Conservation (phyloP, 2,113 vertebrate species). For the rabbit (Oryctolagus cuniculus) region mOryCun1.1 NC_091441.1:117994001-117994500, state of each 20-base stretch:
- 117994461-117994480: slow-evolving; percentile 66
- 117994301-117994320: slow-evolving; percentile 46
- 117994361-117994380: slow-evolving; percentile 83
- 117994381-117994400: slow-evolving; percentile 77
- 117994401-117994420: slow-evolving; percentile 87
- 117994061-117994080: too few species aligned
- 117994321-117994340: slow-evolving; percentile 58
- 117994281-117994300: slow-evolving; percentile 85
- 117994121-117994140: too few species aligned
- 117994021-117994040: not conserved
- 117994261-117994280: slow-evolving; percentile 81
- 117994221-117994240: slow-evolving; percentile 30
- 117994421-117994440: slow-evolving; percentile 78
- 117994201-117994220: not conserved
- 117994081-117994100: too few species aligned
- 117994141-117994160: too few species aligned
- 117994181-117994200: slow-evolving; percentile 41
- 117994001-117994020: not conserved
- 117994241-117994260: slow-evolving; percentile 88
- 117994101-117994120: too few species aligned
- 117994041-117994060: too few species aligned
- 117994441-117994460: slow-evolving; percentile 78
- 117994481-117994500: slow-evolving; percentile 69
- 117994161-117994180: slow-evolving; percentile 24
- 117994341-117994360: slow-evolving; percentile 69